These are phyloP conservation scores for Machaerirhynchus nigripectus DNA, from an alignment of 2,113 vertebrate genomes.

Conservation along the genomic window DNA sequence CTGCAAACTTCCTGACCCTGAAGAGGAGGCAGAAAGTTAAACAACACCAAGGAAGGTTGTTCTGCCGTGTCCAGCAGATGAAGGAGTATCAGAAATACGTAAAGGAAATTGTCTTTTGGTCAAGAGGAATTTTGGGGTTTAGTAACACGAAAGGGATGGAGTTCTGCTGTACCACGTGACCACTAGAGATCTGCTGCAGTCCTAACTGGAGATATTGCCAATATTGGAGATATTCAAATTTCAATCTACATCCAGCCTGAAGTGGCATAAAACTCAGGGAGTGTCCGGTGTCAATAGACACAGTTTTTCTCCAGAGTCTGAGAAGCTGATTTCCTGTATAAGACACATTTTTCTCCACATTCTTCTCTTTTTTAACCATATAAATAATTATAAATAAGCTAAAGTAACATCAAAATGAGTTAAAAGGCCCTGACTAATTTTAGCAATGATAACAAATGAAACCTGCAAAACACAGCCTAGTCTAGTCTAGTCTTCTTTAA, in stretches of 20 bases:
- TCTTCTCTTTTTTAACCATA: neutral
- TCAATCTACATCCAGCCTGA: neutral
- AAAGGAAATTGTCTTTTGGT: neutral
- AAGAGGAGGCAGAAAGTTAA: neutral
- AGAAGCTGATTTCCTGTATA: neutral
- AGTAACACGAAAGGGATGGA: no score
- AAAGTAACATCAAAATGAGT: neutral
- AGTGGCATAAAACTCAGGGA: neutral
- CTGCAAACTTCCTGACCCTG: neutral
- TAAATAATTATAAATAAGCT: no score
- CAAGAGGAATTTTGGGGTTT: neutral
- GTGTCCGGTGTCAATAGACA: rapidly evolving
- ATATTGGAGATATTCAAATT: neutral
- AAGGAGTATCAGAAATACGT: neutral
- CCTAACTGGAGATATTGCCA: neutral
- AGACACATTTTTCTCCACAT: neutral
- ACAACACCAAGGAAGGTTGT: neutral
- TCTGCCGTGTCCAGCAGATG: neutral
- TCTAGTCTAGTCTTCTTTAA: neutral
- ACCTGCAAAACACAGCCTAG: neutral
- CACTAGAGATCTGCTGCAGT: neutral
- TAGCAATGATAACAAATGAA: neutral
- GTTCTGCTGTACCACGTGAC: neutral
- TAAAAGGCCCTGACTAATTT: neutral
- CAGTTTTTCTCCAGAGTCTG: neutral